These are phyloP conservation scores for Zapornia atra DNA, from an alignment of 2,113 vertebrate species.

Conservation along the genomic window DNA sequence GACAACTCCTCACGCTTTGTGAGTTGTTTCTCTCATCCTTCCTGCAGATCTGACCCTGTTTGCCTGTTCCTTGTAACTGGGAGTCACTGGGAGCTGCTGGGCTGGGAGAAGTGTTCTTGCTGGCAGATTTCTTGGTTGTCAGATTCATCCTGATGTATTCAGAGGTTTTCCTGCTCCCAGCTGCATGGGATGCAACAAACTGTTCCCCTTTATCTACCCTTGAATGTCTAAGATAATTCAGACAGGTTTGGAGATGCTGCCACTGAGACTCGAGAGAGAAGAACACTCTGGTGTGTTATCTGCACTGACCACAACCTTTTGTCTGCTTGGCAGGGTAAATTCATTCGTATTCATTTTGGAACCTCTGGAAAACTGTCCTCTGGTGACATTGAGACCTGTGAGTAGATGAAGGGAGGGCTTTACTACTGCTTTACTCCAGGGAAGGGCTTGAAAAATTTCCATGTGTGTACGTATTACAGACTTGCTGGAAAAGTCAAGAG, in stretches of 20 bases:
- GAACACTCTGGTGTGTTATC: not conserved
- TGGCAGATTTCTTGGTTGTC: not conserved
- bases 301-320: not conserved
- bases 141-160: not conserved
- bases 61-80: not conserved
- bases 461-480: constrained; percentile 61
- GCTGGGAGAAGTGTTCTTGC: not conserved
- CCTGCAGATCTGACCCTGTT: not conserved
- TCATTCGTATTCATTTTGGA: constrained; percentile 81
- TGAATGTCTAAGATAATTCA: not conserved
- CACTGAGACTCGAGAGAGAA: not conserved
- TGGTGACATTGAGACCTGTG: constrained; percentile 81
- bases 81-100: not conserved
- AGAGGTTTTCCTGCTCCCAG: not conserved
- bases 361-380: constrained; percentile 79
- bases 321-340: constrained; percentile 72
- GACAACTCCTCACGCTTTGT: constrained; percentile 92
- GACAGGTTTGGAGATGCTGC: not conserved
- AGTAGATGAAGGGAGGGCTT: constrained; percentile 6
- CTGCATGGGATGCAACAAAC: not conserved
- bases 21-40: constrained; percentile 44
- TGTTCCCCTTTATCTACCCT: not conserved
- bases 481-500: constrained; percentile 91
- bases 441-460: not conserved
- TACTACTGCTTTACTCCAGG: not conserved